Percentiles rank a stretch among this genome's conserved stretches.
Conservation (phyloP, 2,113 vertebrate species). For the Rhabdornis inornatus region DNA sequence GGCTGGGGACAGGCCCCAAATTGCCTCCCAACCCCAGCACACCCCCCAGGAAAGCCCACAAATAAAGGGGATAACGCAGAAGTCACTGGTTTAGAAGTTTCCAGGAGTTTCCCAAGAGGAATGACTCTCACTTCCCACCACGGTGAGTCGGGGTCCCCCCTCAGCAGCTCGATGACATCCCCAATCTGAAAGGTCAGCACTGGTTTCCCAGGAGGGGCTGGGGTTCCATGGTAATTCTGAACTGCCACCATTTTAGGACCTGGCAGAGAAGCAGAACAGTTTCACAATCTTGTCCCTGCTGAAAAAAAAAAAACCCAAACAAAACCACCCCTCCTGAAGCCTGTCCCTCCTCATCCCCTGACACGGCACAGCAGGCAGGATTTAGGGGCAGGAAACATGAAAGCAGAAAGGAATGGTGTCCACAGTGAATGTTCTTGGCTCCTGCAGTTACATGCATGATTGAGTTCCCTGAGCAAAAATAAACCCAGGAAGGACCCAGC, state of each 20-base stretch:
- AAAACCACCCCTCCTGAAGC: background rate
- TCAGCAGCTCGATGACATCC: conserved; percentile 90
- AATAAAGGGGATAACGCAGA: fast-evolving
- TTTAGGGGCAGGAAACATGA: background rate
- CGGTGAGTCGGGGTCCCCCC: conserved; percentile 87
- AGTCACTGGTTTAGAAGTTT: background rate
- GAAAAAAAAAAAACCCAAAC: background rate
- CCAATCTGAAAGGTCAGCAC: conserved; percentile 88
- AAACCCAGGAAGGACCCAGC: background rate
- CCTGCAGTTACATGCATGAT: background rate
- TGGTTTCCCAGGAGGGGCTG: conserved; percentile 81
- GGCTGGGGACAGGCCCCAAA: background rate
- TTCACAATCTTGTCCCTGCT: background rate
- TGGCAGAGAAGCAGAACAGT: background rate
- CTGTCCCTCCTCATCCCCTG: background rate
- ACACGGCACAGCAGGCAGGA: background rate
- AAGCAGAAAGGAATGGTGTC: background rate
- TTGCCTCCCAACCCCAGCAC: fast-evolving
- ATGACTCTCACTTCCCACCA: conserved; percentile 91
- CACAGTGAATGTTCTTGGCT: background rate
- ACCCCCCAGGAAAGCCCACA: background rate
- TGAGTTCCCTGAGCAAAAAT: background rate
- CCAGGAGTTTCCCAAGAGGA: fast-evolving
- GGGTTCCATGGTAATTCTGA: conserved; percentile 91
- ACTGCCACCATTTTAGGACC: conserved; percentile 96